Base-by-base conservation (phyloP, 1,140 invertebrate species). In the Heliothis virescens region DNA sequence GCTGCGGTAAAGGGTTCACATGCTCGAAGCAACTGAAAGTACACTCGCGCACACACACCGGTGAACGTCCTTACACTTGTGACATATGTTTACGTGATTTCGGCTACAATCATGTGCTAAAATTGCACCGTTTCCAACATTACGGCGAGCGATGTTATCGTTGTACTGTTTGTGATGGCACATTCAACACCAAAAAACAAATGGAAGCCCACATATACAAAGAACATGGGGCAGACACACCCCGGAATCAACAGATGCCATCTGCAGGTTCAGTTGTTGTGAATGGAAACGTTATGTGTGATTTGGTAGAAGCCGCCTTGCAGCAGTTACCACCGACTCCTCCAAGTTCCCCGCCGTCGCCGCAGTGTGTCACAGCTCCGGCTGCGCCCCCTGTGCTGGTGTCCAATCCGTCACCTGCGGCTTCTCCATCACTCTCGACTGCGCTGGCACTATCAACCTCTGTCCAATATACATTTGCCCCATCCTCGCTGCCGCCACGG, bases 61-160 rank as follows among this genome's bases (percentile, higher is more conserved):
- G 98, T 76, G 98, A 98, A 65, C 98, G 98, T 86, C 97, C 97
- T 0, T 97, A 96, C 72, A 96, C 96, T 67, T 96, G 95, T 81
- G 96, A 96, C 82, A 96, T 96, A 69, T 96, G 96, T 81, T 94
- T 96, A 80, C 93, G 96, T 13, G 95, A 96, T 83, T 98, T 98
- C 87, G 97, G 97, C 1, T 98, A 98, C 90, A 98, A 98, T 88
- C 98, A 98, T 86, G 98, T 98, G 1, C 94, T 98, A 26, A 98
- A 98, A 91, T 94, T 98, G 34, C 98, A 98, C 87, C 97, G 98
- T 81, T 98, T 98, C n/a, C 97, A 98, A 74, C 98, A 99, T 92
- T 98, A 98, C 84, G 98, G 98, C 0, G 97, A 98, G 88, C 98
- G 98, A 87, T 98, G 98, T 48, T 98, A 98, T 94, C 98, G 98